Conservation (phyloP, 2,797 vertebrate genomes). For the Balearica regulorum region DNA sequence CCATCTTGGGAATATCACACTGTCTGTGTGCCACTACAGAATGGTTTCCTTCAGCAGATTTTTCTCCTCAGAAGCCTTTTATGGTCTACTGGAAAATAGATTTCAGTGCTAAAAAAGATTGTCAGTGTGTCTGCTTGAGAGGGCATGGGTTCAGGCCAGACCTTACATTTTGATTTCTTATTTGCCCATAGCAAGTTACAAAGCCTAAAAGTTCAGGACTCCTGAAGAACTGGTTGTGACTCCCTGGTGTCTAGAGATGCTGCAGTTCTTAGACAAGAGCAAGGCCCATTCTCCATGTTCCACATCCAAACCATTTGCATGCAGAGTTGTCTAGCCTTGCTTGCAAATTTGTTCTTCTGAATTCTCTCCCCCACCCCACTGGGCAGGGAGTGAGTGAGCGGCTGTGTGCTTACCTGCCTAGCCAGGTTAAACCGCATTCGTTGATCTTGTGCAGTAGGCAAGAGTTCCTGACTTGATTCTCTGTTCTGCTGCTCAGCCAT, state of each 20-base stretch:
- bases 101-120: background rate
- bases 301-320: background rate
- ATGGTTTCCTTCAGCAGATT: background rate
- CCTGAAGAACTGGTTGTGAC: background rate
- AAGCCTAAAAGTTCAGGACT: background rate
- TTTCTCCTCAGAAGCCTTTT: background rate
- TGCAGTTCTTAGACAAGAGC: background rate
- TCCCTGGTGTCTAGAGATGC: background rate
- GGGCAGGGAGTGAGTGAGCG: background rate
- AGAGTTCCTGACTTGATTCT: background rate
- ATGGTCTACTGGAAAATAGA: background rate
- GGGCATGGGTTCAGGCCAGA: background rate
- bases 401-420: background rate
- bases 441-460: background rate
- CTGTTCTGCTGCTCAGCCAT: background rate
- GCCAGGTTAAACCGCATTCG: background rate
- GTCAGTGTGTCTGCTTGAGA: background rate
- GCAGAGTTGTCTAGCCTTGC: background rate
- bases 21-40: background rate
- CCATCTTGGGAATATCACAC: background rate
- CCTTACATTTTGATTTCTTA: background rate
- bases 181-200: background rate
- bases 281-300: background rate
- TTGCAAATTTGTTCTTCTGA: background rate
- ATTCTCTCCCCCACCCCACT: background rate